Evolutionary conservation across 2,888 invertebrate species (phyloP).

Genomic region (Blomia tropicalis): DNA sequence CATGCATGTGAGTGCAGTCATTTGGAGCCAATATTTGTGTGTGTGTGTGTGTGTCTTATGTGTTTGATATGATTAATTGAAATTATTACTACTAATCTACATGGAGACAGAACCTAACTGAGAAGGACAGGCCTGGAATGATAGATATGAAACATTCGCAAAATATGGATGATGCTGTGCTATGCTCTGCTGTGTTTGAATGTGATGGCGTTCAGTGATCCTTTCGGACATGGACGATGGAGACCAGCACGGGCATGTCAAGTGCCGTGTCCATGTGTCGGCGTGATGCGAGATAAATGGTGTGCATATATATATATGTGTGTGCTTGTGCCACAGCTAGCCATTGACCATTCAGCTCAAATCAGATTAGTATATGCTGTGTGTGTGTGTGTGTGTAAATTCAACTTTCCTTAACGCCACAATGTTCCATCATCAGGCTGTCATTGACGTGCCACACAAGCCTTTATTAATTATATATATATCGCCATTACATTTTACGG

Average conservation of each 20-base stretch:
- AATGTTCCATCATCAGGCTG: not conserved
- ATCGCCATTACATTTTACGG: not conserved
- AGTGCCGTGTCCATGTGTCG: too few species aligned
- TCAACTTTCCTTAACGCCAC: too few species aligned
- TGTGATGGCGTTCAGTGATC: constrained; percentile 9
- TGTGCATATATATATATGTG: too few species aligned
- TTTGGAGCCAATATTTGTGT: constrained; percentile 7
- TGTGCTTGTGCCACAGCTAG: not conserved
- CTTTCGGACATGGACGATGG: too few species aligned
- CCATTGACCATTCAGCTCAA: not conserved
- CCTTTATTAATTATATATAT: not conserved
- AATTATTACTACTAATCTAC: constrained; percentile 15
- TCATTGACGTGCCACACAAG: not conserved
- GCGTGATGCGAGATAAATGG: too few species aligned
- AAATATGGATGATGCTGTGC: not conserved
- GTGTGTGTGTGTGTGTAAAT: too few species aligned
- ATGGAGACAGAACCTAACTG: constrained; percentile 15
- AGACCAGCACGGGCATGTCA: too few species aligned
- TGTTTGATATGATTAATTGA: constrained; percentile 11
- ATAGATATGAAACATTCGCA: constrained; percentile 7
- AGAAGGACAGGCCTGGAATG: too few species aligned
- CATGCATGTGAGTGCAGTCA: not conserved
- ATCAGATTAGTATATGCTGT: not conserved
- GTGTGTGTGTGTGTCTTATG: constrained; percentile 1
- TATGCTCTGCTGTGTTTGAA: not conserved